phyloP scores from a whole-genome alignment of 2,888 invertebrate genomes.

The Cybosia mesomella region DNA sequence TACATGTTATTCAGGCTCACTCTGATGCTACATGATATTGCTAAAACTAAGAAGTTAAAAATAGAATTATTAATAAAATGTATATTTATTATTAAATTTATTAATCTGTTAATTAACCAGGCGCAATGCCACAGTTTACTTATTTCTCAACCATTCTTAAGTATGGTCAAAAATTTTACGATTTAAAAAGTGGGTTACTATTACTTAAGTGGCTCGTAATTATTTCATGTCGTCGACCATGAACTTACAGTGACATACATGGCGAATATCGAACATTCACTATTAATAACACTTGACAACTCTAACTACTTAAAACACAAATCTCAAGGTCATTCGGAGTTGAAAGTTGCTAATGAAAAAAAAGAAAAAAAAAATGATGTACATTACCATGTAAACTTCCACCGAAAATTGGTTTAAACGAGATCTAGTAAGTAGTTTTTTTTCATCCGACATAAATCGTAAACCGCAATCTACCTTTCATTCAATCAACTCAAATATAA shows the following conservation, averaged over 20 bases:
- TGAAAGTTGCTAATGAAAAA: slow-evolving; percentile 1
- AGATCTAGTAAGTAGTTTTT: too few species aligned
- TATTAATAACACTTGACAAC: slow-evolving; percentile 8
- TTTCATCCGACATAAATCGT: too few species aligned
- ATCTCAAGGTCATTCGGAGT: neutral
- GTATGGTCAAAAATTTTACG: neutral
- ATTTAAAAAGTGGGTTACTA: neutral
- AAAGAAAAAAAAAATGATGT: too few species aligned
- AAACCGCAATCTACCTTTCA: too few species aligned
- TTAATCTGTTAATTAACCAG: neutral
- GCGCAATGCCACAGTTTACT: neutral
- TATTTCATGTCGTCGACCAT: slow-evolving; percentile 24
- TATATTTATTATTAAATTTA: too few species aligned
- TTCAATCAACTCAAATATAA: too few species aligned
- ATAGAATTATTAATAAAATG: too few species aligned
- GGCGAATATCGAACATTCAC: slow-evolving; percentile 12
- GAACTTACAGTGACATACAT: slow-evolving; percentile 24
- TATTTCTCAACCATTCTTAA: neutral
- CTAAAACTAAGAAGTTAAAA: too few species aligned
- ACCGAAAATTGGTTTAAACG: too few species aligned
- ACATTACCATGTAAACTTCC: too few species aligned
- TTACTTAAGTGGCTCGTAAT: neutral
- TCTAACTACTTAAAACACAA: neutral
- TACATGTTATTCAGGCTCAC: too few species aligned
- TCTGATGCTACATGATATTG: too few species aligned